A percentile compares a stretch with the other conserved stretches of the same genome.
These are phyloP conservation scores for Mythimna vitellina DNA, from an alignment of 2,888 invertebrate species.

Conservation along the genomic window DNA sequence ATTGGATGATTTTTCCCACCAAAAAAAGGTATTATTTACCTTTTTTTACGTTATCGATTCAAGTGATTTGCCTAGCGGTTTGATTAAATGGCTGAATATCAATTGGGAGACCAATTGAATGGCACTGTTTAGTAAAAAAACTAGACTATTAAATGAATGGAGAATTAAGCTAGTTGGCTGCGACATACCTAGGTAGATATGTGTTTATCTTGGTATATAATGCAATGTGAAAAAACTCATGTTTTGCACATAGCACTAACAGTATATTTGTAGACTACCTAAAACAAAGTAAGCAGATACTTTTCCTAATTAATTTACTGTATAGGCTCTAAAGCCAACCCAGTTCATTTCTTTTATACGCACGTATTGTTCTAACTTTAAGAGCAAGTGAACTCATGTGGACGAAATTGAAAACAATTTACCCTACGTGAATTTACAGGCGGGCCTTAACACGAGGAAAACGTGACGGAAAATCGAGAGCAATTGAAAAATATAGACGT, in stretches of 20 bases:
- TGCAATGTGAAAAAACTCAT: no score
- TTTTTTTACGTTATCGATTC: no score
- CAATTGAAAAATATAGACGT: slow-evolving; percentile 38
- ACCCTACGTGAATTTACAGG: slow-evolving; percentile 32
- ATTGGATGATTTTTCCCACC: no score
- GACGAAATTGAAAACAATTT: slow-evolving; percentile 54
- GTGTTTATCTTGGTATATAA: no score
- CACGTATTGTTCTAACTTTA: slow-evolving; percentile 33
- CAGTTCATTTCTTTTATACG: slow-evolving; percentile 21
- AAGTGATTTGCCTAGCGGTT: no score
- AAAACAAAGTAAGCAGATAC: not conserved
- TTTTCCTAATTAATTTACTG: slow-evolving; percentile 26
- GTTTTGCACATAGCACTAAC: not conserved
- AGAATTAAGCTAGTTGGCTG: no score
- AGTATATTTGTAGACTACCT: not conserved
- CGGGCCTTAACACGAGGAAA: slow-evolving; percentile 42
- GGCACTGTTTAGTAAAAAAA: no score
- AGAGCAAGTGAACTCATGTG: slow-evolving; percentile 38
- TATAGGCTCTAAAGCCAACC: not conserved
- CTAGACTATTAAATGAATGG: no score
- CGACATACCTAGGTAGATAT: no score
- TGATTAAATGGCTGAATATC: no score
- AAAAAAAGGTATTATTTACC: no score
- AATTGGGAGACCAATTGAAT: no score
- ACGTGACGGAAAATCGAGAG: slow-evolving; percentile 46